Evolutionary conservation across 2,888 invertebrate genomes (phyloP), one percentile per base, ranked within the genome.

Genomic region (Ormyrus thymus): DNA sequence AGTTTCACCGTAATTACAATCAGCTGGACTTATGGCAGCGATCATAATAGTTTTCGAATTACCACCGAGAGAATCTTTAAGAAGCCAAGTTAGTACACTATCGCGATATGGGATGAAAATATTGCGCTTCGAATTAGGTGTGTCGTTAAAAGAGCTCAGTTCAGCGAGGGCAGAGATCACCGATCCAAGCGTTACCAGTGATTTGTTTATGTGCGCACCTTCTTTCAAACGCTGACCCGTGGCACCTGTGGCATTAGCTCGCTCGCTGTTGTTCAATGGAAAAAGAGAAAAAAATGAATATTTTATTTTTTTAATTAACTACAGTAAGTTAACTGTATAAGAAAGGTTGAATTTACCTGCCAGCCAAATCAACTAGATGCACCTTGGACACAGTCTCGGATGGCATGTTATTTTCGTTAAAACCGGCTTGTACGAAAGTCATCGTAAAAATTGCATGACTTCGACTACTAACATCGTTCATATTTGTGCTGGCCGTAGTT

Each of bases 21-120:
- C 96, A 7, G 95, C 95, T 0, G 95, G 95, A 89, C 93, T 93
- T 79, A 94, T 94, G 29, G 95, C 95, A 46, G 97, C 97, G 81
- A 97, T 96, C 97, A 97, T 97, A 81, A 97, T 96, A 0, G 97
- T 97, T 90, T 97, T 97, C 10, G 96, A 96, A 90, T 97, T 97
- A 0, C 97, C 97, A 0, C 97, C 97, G 69, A 97, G 91, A 81
- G 96, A 96, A 86, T 97, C 97, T 89, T 96, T 97, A 7, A 97
- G 92, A 75, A 97, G 90, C 96, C 97, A 97, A 4, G 97, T 97
- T 11, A 97, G 92, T 69, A 96, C 96, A 0, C 97, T 97, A 91
- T 97, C 96, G 7, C 97, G 92, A 90, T 97, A 97, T 4, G 97
- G 97, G 84, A 97, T 96, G 91, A 96, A 96, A 83, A 94, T 93